Conservation (phyloP, 2,888 invertebrate species). For the Pyrrhosoma nymphula region DNA sequence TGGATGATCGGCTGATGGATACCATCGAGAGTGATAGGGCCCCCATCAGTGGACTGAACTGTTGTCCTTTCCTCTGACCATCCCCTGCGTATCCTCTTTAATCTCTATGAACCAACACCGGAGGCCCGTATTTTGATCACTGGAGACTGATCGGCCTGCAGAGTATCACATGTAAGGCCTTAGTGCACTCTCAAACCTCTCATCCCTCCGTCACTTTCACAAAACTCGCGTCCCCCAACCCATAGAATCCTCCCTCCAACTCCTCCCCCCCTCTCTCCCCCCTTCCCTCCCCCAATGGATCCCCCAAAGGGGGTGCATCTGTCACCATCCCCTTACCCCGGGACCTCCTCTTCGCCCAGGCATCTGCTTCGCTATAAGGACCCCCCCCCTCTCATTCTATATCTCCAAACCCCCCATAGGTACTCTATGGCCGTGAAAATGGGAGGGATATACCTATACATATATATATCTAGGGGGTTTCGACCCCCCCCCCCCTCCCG, state of each 20-base stretch:
- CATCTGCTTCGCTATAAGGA: conserved; percentile 56
- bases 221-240: background rate
- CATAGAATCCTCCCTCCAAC: background rate
- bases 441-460: background rate
- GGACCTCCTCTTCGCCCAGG: background rate
- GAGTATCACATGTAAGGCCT: background rate
- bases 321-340: conserved; percentile 41
- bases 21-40: background rate
- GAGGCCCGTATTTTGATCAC: background rate
- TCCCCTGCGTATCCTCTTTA: background rate
- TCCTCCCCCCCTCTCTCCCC: background rate
- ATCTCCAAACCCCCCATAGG: background rate
- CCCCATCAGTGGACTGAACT: background rate
- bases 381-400: background rate
- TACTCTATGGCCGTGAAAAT: conserved; percentile 10
- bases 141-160: no score
- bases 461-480: background rate
- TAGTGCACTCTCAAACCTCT: background rate
- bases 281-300: background rate
- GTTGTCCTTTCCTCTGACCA: background rate
- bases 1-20: background rate
- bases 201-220: background rate
- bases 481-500: background rate
- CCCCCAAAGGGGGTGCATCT: conserved; percentile 45
- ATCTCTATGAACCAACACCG: background rate